These are phyloP conservation scores for Agrilus cyanescens DNA, from an alignment of 2,888 invertebrate species.

Conservation along the genomic window DNA sequence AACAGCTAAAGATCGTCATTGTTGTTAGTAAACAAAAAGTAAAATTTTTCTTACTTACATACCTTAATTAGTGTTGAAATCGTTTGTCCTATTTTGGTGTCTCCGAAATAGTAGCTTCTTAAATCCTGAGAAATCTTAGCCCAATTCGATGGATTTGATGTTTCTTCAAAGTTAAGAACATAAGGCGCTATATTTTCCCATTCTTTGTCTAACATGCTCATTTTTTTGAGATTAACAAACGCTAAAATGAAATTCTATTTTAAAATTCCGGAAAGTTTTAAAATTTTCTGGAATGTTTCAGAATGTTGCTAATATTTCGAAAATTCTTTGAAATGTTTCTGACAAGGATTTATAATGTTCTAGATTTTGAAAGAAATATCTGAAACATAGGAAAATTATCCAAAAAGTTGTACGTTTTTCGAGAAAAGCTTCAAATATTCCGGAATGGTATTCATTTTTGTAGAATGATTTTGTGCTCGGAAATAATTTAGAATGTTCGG, in stretches of 20 bases:
- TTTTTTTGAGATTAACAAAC: conserved; percentile 14
- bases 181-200: conserved; percentile 25
- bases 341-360: too few relatives aligned
- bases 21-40: conserved; percentile 10
- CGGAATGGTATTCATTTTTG: too few relatives aligned
- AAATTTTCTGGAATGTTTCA: too few relatives aligned
- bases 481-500: too few relatives aligned
- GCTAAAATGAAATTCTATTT: conserved; percentile 13
- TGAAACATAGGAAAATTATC: too few relatives aligned
- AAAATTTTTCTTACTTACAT: too few relatives aligned
- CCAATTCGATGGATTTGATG: conserved; percentile 17
- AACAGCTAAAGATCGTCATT: conserved; percentile 38
- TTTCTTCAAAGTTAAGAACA: conserved; percentile 23
- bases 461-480: too few relatives aligned
- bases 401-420: too few relatives aligned
- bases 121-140: conserved; percentile 19
- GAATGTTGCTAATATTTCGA: too few relatives aligned
- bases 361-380: too few relatives aligned
- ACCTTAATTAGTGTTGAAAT: neutral
- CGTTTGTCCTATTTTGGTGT: conserved; percentile 9
- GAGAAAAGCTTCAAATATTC: too few relatives aligned
- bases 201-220: conserved; percentile 32
- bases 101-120: conserved; percentile 22
- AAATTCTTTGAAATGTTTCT: too few relatives aligned
- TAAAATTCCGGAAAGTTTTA: neutral